A percentile compares a stretch with the other conserved stretches of the same genome.
Conservation (phyloP, 2,797 vertebrate species). For the Lutjanus campechanus region DNA sequence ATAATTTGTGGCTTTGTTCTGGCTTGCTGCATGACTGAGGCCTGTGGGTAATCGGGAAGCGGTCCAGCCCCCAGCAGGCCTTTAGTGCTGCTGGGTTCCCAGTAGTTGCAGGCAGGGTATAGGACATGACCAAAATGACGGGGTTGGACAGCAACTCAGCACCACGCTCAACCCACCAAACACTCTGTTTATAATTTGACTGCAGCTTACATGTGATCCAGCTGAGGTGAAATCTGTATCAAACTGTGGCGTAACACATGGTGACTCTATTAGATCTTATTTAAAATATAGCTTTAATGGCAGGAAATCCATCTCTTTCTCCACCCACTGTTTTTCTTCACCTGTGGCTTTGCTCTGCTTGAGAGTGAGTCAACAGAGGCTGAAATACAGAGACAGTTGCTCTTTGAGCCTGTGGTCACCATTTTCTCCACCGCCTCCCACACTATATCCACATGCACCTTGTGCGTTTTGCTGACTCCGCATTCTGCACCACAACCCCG, state of each 20-base stretch:
- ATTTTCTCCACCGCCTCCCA: constrained; percentile 11
- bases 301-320: constrained; percentile 11
- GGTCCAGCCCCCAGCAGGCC: constrained; percentile 67
- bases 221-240: constrained; percentile 35
- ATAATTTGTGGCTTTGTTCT: constrained; percentile 82
- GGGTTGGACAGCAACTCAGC: constrained; percentile 74
- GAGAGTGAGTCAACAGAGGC: constrained; percentile 27
- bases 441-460: constrained; percentile 34
- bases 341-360: constrained; percentile 39
- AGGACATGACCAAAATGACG: constrained; percentile 83
- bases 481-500: constrained; percentile 29
- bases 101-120: constrained; percentile 66
- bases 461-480: constrained; percentile 54
- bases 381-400: constrained; percentile 38
- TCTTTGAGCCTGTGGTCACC: constrained; percentile 49
- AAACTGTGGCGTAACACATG: constrained; percentile 6
- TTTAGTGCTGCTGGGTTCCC: constrained; percentile 59
- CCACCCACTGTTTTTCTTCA: constrained; percentile 25
- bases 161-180: constrained; percentile 71
- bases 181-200: constrained; percentile 63
- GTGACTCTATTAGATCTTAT: background rate
- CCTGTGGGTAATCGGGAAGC: constrained; percentile 69
- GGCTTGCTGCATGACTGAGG: constrained; percentile 68
- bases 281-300: constrained; percentile 7
- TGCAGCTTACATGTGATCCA: constrained; percentile 50